Percentiles rank a stretch among this genome's conserved stretches.
Conservation (phyloP, 2,113 vertebrate genomes). For the Syrrhaptes paradoxus region DNA sequence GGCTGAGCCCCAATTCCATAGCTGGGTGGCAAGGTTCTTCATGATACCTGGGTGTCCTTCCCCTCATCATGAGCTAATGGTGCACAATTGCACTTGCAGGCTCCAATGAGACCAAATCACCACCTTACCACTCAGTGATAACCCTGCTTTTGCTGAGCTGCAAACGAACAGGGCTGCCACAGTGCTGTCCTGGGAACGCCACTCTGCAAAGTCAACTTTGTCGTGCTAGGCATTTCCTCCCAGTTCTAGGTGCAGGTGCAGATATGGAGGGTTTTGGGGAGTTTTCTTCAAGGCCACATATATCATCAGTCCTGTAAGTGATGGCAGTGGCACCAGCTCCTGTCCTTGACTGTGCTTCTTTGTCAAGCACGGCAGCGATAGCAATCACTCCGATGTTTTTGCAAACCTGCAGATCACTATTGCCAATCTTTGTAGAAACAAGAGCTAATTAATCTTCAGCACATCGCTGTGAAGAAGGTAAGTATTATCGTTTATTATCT, state of each 20-base stretch:
- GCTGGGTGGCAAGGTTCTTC: neutral
- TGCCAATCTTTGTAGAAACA: constrained; percentile 35
- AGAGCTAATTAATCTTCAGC: constrained; percentile 55
- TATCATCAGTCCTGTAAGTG: neutral
- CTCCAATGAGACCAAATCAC: neutral
- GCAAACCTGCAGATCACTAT: constrained; percentile 25
- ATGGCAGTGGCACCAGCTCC: constrained; percentile 18
- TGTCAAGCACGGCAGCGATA: neutral
- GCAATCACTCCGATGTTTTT: constrained; percentile 20
- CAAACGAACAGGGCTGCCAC: neutral
- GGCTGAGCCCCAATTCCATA: accelerated
- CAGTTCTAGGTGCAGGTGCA: neutral
- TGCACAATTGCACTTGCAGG: neutral
- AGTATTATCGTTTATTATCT: constrained; percentile 46
- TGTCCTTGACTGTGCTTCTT: constrained; percentile 55
- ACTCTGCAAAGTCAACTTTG: neutral
- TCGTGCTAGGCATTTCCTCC: neutral
- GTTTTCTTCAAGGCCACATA: constrained; percentile 26
- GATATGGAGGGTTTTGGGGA: neutral
- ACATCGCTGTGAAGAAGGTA: constrained; percentile 6
- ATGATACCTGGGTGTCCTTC: neutral
- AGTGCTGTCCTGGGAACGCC: accelerated
- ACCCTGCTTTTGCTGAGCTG: neutral
- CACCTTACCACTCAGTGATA: neutral
- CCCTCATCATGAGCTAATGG: neutral